Evolutionary conservation across 2,888 invertebrate species (phyloP).

Genomic region (Lysandra coridon): DNA sequence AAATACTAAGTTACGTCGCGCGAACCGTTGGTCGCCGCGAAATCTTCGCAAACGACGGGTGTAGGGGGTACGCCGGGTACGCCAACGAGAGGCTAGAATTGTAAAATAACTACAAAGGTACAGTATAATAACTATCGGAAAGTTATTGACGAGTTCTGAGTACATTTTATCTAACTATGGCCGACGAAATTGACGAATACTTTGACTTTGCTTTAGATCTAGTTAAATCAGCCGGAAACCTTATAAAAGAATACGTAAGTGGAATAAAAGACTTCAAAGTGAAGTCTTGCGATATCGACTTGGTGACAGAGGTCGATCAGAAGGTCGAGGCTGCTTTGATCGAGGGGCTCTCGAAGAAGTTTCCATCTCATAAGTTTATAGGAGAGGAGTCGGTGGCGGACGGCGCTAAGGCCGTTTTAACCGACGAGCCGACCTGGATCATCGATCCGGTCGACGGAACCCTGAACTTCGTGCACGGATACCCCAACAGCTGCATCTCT

Average conservation of each 20-base stretch:
- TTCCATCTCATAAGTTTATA: constrained; percentile 87
- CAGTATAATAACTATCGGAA: not conserved
- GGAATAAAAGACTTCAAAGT: constrained; percentile 81
- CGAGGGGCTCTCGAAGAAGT: constrained; percentile 83
- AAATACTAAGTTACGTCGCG: too few species aligned
- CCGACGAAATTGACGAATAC: constrained; percentile 79
- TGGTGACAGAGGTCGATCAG: constrained; percentile 97
- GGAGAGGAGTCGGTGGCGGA: constrained; percentile 90
- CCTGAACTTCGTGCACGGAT: constrained; percentile 97
- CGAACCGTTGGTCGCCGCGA: too few species aligned
- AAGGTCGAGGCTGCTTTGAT: constrained; percentile 94
- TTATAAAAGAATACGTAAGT: constrained; percentile 63
- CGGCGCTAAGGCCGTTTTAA: constrained; percentile 84
- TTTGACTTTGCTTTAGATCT: constrained; percentile 83
- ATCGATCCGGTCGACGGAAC: constrained; percentile 99
- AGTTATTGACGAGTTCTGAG: not conserved
- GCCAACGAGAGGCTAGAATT: too few species aligned
- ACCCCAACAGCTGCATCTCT: constrained; percentile 95
- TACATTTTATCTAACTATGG: constrained; percentile 45
- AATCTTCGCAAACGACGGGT: too few species aligned
- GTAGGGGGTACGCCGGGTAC: too few species aligned
- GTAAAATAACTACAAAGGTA: not conserved
- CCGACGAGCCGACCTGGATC: constrained; percentile 97
- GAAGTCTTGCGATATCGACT: constrained; percentile 93
- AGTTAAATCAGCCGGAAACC: constrained; percentile 84